Percentiles rank a stretch among this genome's conserved stretches.
Evolutionary conservation across 2,797 vertebrate genomes (phyloP).

Genomic region (Acanthurus leucopareius): DNA sequence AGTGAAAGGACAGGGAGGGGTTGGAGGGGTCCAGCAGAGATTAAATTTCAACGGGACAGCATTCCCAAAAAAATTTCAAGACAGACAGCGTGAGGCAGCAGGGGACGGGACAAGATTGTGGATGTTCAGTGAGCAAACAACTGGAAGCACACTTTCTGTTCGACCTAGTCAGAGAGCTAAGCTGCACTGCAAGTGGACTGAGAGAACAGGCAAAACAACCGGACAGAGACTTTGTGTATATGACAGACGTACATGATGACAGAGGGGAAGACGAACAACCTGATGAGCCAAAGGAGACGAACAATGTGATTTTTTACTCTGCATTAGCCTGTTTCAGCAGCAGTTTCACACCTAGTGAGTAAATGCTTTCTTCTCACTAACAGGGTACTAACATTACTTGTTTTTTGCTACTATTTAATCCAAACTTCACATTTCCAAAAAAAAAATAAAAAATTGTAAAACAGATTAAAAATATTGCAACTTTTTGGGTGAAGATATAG

Average conservation of each 20-base stretch:
- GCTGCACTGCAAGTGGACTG: slow-evolving; percentile 25
- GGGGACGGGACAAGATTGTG: slow-evolving; percentile 51
- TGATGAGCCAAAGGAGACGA: slow-evolving; percentile 53
- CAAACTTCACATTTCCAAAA: slow-evolving; percentile 5
- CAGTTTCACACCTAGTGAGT: slow-evolving; percentile 74
- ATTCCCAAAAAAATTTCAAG: slow-evolving; percentile 76
- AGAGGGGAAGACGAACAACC: slow-evolving; percentile 51
- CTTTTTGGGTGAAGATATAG: not conserved
- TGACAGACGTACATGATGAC: slow-evolving; percentile 62
- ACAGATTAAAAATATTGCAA: not conserved
- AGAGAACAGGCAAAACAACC: slow-evolving; percentile 18
- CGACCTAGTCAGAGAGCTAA: slow-evolving; percentile 24
- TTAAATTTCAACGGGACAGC: slow-evolving; percentile 84
- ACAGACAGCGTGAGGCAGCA: slow-evolving; percentile 68
- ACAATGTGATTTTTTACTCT: slow-evolving; percentile 73
- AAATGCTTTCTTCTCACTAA: slow-evolving; percentile 45
- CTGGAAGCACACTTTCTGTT: slow-evolving; percentile 39
- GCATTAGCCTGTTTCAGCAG: slow-evolving; percentile 56
- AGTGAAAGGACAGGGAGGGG: slow-evolving; percentile 72
- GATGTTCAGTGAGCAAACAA: slow-evolving; percentile 65
- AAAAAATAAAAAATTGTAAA: not conserved
- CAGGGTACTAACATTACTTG: slow-evolving; percentile 22
- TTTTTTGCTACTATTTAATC: not conserved
- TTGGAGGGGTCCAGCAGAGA: slow-evolving; percentile 55
- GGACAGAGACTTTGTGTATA: slow-evolving; percentile 36